Conservation (phyloP, 2,797 vertebrate genomes). For the Platalea minor region DNA sequence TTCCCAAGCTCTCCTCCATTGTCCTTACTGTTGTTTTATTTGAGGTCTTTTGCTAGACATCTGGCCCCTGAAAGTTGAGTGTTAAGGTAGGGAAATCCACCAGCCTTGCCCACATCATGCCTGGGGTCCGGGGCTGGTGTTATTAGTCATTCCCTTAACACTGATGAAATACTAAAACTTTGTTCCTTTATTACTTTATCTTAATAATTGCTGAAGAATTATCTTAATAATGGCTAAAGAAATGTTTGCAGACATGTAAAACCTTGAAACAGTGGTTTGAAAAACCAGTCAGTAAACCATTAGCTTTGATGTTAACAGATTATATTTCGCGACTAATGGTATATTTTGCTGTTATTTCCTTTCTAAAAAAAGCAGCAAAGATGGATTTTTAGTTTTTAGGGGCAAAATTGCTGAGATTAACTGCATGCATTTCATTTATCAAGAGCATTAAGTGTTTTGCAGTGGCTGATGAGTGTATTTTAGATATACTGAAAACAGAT, state of each 20-base stretch:
- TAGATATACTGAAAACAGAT: slow-evolving; percentile 58
- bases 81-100: background rate
- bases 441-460: slow-evolving; percentile 55
- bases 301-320: slow-evolving; percentile 42
- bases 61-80: background rate
- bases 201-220: slow-evolving; percentile 48
- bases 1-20: background rate
- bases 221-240: slow-evolving; percentile 41
- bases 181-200: slow-evolving; percentile 33
- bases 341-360: slow-evolving; percentile 15
- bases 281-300: background rate
- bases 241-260: slow-evolving; percentile 38
- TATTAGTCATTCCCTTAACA: background rate
- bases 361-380: slow-evolving; percentile 23
- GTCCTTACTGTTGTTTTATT: background rate
- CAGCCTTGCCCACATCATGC: background rate
- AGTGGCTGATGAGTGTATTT: slow-evolving; percentile 55
- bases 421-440: slow-evolving; percentile 48
- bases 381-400: slow-evolving; percentile 38
- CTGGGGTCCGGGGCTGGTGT: background rate
- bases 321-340: background rate
- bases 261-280: background rate
- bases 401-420: slow-evolving; percentile 29
- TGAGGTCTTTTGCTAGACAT: background rate
- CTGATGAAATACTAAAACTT: slow-evolving; percentile 1